Conservation (phyloP, 2,888 invertebrate genomes). For the Unio pictorum region DNA sequence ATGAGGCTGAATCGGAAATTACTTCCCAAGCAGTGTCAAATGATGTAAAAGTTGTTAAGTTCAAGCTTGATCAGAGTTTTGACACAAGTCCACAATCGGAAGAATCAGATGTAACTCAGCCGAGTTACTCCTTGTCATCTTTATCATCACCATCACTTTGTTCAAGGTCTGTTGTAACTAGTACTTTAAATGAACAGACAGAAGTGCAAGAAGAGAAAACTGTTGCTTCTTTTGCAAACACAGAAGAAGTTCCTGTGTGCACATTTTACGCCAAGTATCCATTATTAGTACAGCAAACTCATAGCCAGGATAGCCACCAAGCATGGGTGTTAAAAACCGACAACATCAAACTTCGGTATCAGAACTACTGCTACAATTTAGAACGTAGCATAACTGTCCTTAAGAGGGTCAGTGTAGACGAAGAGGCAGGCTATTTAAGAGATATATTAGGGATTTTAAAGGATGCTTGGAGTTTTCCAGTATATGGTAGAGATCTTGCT, state of each 20-base stretch:
- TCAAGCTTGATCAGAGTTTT: slow-evolving; percentile 47
- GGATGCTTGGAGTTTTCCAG: slow-evolving; percentile 96
- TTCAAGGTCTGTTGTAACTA: slow-evolving; percentile 16
- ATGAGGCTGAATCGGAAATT: slow-evolving; percentile 39
- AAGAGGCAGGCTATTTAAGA: slow-evolving; percentile 52
- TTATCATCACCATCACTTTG: slow-evolving; percentile 18
- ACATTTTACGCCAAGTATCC: slow-evolving; percentile 40
- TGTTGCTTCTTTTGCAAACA: slow-evolving; percentile 14
- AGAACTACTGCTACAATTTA: slow-evolving; percentile 47
- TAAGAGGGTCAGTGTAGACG: slow-evolving; percentile 47
- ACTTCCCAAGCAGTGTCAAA: slow-evolving; percentile 32
- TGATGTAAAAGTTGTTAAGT: slow-evolving; percentile 26
- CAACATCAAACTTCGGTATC: slow-evolving; percentile 54
- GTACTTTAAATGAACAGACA: slow-evolving; percentile 30
- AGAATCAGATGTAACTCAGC: slow-evolving; percentile 53
- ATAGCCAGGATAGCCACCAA: slow-evolving; percentile 23
- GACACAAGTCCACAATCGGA: slow-evolving; percentile 69
- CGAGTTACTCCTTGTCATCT: slow-evolving; percentile 27
- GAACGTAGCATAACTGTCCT: slow-evolving; percentile 51
- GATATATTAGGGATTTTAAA: slow-evolving; percentile 61
- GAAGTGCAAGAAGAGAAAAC: slow-evolving; percentile 28
- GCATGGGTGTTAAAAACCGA: slow-evolving; percentile 39
- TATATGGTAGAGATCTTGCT: slow-evolving; percentile 93
- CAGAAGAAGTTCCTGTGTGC: slow-evolving; percentile 16
- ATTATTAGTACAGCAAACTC: slow-evolving; percentile 21